These are phyloP conservation scores for Vipera ursinii DNA, from an alignment of 2,797 vertebrate genomes.

Conservation along the genomic window DNA sequence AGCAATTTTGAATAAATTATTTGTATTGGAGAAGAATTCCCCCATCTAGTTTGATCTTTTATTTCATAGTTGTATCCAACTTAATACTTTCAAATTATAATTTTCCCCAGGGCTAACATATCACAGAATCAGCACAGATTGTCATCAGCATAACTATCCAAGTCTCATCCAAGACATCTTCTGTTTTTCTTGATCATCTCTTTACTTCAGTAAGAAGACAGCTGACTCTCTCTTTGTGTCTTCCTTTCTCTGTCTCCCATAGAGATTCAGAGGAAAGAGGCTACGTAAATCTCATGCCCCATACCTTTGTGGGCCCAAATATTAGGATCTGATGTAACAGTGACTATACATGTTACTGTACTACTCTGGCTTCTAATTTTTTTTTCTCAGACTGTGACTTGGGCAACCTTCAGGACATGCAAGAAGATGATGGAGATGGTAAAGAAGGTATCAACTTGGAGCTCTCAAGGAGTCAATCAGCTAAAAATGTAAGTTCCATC, in stretches of 20 bases:
- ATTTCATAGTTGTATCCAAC: background rate
- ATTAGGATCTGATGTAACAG: background rate
- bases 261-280: background rate
- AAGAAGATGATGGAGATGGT: constrained; percentile 82
- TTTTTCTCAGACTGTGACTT: constrained; percentile 85
- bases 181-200: background rate
- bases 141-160: background rate
- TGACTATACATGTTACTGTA: background rate
- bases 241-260: background rate
- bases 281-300: background rate
- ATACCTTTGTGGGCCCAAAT: background rate
- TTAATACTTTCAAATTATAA: background rate
- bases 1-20: background rate
- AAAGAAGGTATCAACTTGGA: constrained; percentile 59
- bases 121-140: background rate
- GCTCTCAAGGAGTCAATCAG: constrained; percentile 43
- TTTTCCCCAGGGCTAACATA: background rate
- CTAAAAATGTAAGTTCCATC: constrained; percentile 62
- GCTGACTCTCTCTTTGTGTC: background rate
- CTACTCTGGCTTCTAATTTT: background rate
- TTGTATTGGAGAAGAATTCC: background rate
- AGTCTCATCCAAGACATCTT: background rate
- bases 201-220: background rate
- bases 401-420: constrained; percentile 85
- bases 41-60: background rate